Evolutionary conservation across 2,888 invertebrate species (phyloP), one percentile per base, ranked within the genome.

Genomic region (Nymphalis c-album): DNA sequence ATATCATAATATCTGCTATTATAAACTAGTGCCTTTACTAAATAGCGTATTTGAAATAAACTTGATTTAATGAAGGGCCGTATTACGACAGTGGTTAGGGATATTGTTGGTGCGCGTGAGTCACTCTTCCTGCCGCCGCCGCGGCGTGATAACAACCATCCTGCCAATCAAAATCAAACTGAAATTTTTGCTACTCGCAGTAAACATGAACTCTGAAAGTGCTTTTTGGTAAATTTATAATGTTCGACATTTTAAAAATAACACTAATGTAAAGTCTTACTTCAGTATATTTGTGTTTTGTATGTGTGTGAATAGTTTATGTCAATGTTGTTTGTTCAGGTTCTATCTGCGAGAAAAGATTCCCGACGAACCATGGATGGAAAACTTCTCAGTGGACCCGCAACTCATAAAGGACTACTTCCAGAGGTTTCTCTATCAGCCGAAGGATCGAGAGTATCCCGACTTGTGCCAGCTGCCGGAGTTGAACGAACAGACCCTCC

Each of bases 391-490:
- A 22, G 96, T 97, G 94, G 97, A 97, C 85, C 97, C 97, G 60
- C 98, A 98, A 91, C 94, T 97, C 72, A 96, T 98, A 84, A 95
- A 98, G 82, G 97, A 98, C 85, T 97, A 97, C 88, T 98, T 97
- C 88, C 96, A 97, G 85, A 94, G 97, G 76, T 97, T 98, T 88
- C 93, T 98, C 46, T 96, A 97, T 82, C 98, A 98, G 87, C 98
- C 98, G 20, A 95, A 96, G 83, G 97, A 98, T 88, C 95, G 97
- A 77, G 98, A 98, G 84, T 98, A 98, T 88, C 97, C 98, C 8
- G 98, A 99, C 88, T 93, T 99, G 77, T 98, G 98, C 87, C 98
- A 98, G 90, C 93, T 98, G 81, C 98, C 98, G 17, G 98, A 98
- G 90, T 94, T 99, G 73, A 98, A 98, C 83, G 98, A 98, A 88